These are phyloP conservation scores for Ciconia stormi DNA, from an alignment of 2,113 vertebrate species.

Conservation along the genomic window DNA sequence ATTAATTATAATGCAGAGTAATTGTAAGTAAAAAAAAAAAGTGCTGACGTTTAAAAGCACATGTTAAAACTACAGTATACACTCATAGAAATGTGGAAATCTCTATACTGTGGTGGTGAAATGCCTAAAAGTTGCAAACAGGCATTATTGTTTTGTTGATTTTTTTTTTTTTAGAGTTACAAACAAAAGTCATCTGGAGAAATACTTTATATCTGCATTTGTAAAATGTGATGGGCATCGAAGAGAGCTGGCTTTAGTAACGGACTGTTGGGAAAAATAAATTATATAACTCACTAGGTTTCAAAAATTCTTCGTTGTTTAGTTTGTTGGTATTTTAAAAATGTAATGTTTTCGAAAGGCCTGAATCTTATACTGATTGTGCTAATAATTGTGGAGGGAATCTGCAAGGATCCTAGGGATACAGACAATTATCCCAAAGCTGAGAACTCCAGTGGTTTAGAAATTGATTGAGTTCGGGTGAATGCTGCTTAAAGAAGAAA, in stretches of 20 bases:
- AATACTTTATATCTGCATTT: background rate
- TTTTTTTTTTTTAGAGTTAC: background rate
- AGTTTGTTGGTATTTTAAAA: background rate
- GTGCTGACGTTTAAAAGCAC: constrained; percentile 27
- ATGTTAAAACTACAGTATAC: background rate
- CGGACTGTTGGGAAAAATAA: background rate
- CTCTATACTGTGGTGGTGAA: background rate
- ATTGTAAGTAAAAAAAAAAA: constrained; percentile 1
- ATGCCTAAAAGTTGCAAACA: background rate
- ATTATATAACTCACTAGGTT: background rate
- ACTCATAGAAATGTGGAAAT: background rate
- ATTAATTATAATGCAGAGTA: constrained; percentile 53
- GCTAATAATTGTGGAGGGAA: background rate
- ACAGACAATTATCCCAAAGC: background rate
- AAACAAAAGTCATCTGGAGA: background rate
- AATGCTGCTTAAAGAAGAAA: background rate
- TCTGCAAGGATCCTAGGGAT: background rate
- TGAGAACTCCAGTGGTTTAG: background rate
- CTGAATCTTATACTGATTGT: background rate
- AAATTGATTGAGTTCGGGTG: background rate
- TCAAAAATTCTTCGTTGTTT: background rate
- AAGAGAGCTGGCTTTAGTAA: background rate
- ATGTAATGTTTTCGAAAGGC: background rate
- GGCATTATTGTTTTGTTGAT: background rate
- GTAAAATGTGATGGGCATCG: background rate